Evolutionary conservation across 2,113 vertebrate species (phyloP).

Genomic region (Caretta caretta): DNA sequence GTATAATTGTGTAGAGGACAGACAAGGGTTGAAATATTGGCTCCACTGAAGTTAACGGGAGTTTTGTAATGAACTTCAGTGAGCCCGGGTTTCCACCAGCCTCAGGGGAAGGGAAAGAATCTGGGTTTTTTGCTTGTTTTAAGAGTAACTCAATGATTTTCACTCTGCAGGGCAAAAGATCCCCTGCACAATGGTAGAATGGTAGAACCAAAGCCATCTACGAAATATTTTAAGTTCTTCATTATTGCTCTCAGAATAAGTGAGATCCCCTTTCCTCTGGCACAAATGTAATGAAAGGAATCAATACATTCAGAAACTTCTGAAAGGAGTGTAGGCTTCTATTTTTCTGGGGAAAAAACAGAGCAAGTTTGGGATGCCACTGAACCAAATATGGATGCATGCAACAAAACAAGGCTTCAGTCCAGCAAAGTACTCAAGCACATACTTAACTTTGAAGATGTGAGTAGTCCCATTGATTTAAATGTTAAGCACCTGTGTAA

Average conservation of each 20-base stretch:
- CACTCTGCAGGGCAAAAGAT: not conserved
- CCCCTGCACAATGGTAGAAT: not conserved
- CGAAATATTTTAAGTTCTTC: too few species aligned
- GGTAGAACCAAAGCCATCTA: too few species aligned
- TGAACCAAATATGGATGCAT: too few species aligned
- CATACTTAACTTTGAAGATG: too few species aligned
- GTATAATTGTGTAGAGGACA: not conserved
- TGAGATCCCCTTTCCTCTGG: not conserved
- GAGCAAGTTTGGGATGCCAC: too few species aligned
- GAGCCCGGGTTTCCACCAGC: not conserved
- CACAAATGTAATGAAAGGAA: not conserved
- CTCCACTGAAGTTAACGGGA: not conserved
- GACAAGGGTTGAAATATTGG: not conserved
- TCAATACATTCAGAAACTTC: not conserved
- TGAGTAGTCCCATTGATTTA: too few species aligned
- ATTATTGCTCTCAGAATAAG: not conserved
- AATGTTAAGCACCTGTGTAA: too few species aligned
- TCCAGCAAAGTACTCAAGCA: too few species aligned
- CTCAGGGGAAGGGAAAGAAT: not conserved
- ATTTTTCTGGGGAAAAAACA: too few species aligned
- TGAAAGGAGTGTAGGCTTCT: not conserved
- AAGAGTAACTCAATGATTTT: not conserved
- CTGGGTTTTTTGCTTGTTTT: not conserved
- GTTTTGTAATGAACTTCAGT: not conserved
- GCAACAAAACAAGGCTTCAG: too few species aligned